A percentile compares a stretch with the other conserved stretches of the same genome.
Conservation (phyloP, 2,888 invertebrate genomes). For the Pristionchus japonicus region DNA sequence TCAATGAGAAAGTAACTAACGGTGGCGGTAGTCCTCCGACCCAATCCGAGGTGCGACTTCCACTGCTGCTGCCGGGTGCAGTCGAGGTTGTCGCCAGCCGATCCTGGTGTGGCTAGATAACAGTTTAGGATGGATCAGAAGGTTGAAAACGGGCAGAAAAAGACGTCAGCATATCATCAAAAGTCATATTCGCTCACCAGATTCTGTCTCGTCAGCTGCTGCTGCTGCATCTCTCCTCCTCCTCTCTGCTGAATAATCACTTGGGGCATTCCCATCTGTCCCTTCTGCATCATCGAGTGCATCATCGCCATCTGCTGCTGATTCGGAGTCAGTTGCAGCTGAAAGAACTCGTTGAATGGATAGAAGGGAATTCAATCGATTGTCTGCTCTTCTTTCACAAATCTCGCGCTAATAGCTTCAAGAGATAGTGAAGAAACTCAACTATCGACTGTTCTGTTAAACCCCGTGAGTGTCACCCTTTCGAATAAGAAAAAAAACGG, state of each 20-base stretch:
- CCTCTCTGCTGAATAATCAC: not conserved
- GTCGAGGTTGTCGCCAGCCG: not conserved
- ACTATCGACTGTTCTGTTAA: no score
- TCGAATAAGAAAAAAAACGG: no score
- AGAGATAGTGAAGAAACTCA: no score
- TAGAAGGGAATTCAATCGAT: not conserved
- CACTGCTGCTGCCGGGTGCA: not conserved
- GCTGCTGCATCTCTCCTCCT: not conserved
- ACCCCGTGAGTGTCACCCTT: no score
- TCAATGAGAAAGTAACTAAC: not conserved
- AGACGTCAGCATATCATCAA: no score
- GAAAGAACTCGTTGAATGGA: no score
- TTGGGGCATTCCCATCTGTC: not conserved
- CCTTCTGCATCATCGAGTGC: not conserved
- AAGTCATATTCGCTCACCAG: constrained; percentile 16
- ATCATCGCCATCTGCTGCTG: not conserved
- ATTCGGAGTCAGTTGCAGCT: not conserved
- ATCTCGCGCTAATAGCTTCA: no score
- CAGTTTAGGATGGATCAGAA: not conserved
- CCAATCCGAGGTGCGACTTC: not conserved
- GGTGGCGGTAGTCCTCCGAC: not conserved
- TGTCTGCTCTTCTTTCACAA: no score
- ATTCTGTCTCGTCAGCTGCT: constrained; percentile 28
- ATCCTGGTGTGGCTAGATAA: constrained; percentile 1
- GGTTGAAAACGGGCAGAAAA: not conserved